Percentiles rank a stretch among this genome's conserved stretches.
phyloP scores from a whole-genome alignment of 2,888 invertebrate genomes.

The Lochmaea capreae region DNA sequence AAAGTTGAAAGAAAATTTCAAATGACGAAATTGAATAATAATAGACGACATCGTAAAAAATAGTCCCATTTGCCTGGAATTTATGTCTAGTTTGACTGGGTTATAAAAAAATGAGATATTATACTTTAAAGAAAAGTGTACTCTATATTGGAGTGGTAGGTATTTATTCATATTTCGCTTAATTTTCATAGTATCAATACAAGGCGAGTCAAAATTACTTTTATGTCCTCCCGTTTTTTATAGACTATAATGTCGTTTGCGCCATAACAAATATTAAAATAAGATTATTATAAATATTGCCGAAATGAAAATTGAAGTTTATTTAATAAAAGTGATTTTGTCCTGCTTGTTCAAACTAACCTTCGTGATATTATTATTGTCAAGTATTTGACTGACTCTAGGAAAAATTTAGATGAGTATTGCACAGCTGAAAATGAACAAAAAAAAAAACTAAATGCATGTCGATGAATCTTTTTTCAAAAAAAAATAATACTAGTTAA shows the following conservation, averaged over 20 bases:
- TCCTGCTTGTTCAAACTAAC: conserved; percentile 36
- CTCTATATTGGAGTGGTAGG: conserved; percentile 56
- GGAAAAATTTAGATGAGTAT: conserved; percentile 57
- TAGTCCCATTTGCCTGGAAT: background rate
- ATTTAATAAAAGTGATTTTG: conserved; percentile 15
- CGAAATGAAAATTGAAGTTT: background rate
- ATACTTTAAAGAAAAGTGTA: conserved; percentile 58
- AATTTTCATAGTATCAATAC: conserved; percentile 45
- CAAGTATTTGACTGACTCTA: conserved; percentile 62
- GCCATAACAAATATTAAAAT: no score
- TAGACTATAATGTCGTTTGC: background rate
- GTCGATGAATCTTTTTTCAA: conserved; percentile 37
- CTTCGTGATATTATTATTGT: conserved; percentile 64
- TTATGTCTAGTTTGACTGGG: conserved; percentile 29
- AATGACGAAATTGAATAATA: background rate
- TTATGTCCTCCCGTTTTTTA: background rate
- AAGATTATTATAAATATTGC: background rate
- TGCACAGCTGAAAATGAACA: conserved; percentile 60
- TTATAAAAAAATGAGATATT: conserved; percentile 56
- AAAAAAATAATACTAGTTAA: conserved; percentile 28
- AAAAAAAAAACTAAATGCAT: conserved; percentile 53
- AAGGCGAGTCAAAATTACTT: conserved; percentile 40
- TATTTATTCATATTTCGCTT: conserved; percentile 51
- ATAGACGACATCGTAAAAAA: no score
- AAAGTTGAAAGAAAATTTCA: background rate